Conservation (phyloP, 1,140 invertebrate genomes). For the Spodoptera frugiperda region DNA sequence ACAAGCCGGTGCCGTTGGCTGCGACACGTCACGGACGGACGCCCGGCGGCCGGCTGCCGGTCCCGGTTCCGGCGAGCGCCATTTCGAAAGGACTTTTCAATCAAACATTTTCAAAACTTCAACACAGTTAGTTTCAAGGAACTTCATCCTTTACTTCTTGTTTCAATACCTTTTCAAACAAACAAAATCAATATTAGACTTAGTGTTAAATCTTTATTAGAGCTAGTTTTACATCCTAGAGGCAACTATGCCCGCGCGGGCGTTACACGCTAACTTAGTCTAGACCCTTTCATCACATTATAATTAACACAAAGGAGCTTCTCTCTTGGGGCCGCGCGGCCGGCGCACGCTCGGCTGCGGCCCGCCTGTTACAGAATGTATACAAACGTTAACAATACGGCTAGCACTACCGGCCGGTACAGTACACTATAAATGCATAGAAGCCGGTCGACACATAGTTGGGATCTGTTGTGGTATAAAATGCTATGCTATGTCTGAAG, state of each 20-base stretch:
- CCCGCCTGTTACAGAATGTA: constrained; percentile 54
- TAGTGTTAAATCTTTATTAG: constrained; percentile 83
- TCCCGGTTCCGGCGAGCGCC: constrained; percentile 69
- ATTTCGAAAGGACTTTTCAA: constrained; percentile 80
- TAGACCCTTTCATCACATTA: constrained; percentile 65
- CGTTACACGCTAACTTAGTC: constrained; percentile 76
- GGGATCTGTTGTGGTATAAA: constrained; percentile 73
- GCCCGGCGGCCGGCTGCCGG: constrained; percentile 63
- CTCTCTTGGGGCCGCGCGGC: constrained; percentile 36
- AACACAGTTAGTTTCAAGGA: constrained; percentile 85
- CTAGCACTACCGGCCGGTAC: constrained; percentile 58
- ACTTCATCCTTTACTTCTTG: constrained; percentile 87
- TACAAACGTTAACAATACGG: constrained; percentile 24
- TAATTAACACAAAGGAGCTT: constrained; percentile 61
- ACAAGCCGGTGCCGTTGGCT: constrained; percentile 59
- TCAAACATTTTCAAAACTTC: constrained; percentile 84
- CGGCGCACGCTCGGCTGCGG: constrained; percentile 19
- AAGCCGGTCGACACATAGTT: constrained; percentile 68
- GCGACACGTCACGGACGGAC: constrained; percentile 61
- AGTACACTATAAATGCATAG: constrained; percentile 78
- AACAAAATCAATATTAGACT: constrained; percentile 87
- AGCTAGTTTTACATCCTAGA: constrained; percentile 80
- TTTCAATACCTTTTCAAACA: constrained; percentile 87
- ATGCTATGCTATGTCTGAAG: constrained; percentile 72
- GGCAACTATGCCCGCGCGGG: constrained; percentile 64